phyloP scores from a whole-genome alignment of 2,113 vertebrate species.

The Baryphthengus martii region DNA sequence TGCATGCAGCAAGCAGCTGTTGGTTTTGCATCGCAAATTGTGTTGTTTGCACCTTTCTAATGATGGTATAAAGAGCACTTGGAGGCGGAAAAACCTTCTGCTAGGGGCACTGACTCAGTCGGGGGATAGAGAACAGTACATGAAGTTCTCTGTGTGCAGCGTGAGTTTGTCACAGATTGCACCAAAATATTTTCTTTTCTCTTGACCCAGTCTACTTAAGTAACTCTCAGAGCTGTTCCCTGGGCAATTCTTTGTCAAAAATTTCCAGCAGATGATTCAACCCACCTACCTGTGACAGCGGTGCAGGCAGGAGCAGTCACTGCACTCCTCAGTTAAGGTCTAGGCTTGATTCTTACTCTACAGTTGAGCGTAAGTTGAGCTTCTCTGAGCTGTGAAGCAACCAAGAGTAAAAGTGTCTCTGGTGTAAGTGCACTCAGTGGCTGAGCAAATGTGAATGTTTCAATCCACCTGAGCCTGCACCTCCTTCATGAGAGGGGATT shows the following conservation, averaged over 20 bases:
- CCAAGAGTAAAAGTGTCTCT: background rate
- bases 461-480: background rate
- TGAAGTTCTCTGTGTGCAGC: constrained; percentile 13
- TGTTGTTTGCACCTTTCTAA: background rate
- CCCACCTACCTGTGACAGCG: accelerated
- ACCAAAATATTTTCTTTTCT: background rate
- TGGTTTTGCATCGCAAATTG: background rate
- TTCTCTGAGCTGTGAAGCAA: accelerated
- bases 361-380: background rate
- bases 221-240: background rate
- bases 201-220: constrained; percentile 12
- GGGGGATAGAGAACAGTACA: background rate
- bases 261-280: background rate
- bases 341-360: background rate
- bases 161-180: constrained; percentile 15
- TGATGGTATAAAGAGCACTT: background rate
- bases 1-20: background rate
- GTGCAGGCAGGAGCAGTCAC: background rate
- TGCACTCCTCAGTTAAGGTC: accelerated
- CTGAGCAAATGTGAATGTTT: background rate
- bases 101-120: constrained; percentile 40
- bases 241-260: background rate
- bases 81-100: background rate
- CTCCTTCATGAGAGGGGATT: background rate
- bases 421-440: accelerated